Evolutionary conservation across 2,888 invertebrate species (phyloP).

Genomic region (Nomada lathburiana): DNA sequence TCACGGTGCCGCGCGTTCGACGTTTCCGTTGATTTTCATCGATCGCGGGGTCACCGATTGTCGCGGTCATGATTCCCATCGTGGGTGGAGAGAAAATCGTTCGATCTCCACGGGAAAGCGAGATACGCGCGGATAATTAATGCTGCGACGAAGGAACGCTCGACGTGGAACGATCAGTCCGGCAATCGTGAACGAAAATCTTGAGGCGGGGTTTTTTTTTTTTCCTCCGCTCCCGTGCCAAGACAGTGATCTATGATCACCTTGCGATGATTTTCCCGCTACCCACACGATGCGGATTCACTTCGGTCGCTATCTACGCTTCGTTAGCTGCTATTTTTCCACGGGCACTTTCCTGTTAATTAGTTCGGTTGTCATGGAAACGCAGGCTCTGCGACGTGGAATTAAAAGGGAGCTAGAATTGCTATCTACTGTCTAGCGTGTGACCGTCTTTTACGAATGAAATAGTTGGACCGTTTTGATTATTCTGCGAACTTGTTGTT

Average conservation of each 20-base stretch:
- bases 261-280: constrained; percentile 18
- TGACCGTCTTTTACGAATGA: neutral
- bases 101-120: neutral
- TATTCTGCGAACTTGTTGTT: too few species aligned
- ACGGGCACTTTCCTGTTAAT: constrained; percentile 14
- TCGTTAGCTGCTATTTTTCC: neutral
- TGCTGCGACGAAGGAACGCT: neutral
- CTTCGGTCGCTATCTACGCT: constrained; percentile 24
- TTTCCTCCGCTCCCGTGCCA: neutral
- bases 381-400: neutral
- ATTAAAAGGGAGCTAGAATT: too few species aligned
- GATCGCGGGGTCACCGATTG: neutral
- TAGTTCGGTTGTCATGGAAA: constrained; percentile 1
- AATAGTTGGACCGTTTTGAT: neutral
- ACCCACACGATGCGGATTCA: neutral
- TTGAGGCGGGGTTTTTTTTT: neutral
- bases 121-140: neutral
- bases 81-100: neutral
- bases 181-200: constrained; percentile 20
- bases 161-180: constrained; percentile 24
- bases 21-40: constrained; percentile 30
- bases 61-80: neutral
- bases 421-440: neutral
- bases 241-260: constrained; percentile 35
- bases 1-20: constrained; percentile 3